Base-by-base conservation (phyloP, 2,113 vertebrate genomes). In the Cranoglanis bouderius region DNA sequence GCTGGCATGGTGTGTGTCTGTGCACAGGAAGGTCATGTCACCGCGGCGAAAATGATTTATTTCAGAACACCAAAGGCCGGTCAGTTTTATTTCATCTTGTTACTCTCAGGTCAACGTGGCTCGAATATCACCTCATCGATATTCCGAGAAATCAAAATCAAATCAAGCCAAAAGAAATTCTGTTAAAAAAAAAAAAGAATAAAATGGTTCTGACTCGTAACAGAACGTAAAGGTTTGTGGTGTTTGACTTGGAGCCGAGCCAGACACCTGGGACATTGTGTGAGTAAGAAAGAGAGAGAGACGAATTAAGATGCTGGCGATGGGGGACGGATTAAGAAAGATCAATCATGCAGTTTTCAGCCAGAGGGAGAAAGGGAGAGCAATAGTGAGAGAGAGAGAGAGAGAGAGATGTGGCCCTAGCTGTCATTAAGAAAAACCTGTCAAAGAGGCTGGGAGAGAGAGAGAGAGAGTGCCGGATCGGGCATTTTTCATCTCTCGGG, bases 171-270 rank as follows among this genome's bases (percentile, higher is more conserved):
- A 7, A 18, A 80, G 29, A 32, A 53, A 18, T n/a, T n/a, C 4
- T 5, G 5, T 51, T 75, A 1, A 6, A 72, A 32, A 70, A 38
- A 74, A 40, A 24, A 10, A 9, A n/a, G n/a, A n/a, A n/a, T n/a
- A n/a, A n/a, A 2, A 3, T 83, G 24, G 26, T 18, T 82, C 35
- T 10, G 26, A 43, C 80, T 88, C 16, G n/a, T 84, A 84, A 57
- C n/a, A 84, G 43, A 80, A 38, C 19, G 61, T 72, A 26, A 55
- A 21, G 84, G 51, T 82, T 82, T 86, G 63, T 57, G 26, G 38
- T 75, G 84, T 86, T 88, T 90, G 70, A 91, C 63, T 65, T 88
- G 72, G 85, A 90, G 65, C 59, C 2, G 35, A 43, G 57, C 88
- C 83, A 85, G 88, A 81, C 84, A 35, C 32, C 51, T 67, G 6